Evolutionary conservation across 1,140 invertebrate species (phyloP).

Genomic region (Wasmannia auropunctata): DNA sequence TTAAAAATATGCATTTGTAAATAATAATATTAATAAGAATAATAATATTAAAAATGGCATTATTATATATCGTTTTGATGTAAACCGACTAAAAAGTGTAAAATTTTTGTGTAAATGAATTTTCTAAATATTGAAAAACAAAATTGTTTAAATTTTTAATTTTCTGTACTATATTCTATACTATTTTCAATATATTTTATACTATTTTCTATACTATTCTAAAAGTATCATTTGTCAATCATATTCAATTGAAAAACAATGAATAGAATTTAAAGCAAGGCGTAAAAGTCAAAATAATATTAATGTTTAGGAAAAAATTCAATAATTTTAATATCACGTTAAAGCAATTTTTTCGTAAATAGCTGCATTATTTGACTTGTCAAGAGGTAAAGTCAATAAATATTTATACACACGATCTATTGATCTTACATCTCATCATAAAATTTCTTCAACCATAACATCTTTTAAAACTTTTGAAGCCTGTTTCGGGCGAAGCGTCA

Average conservation of each 20-base stretch:
- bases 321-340: neutral
- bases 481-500: neutral
- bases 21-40: neutral
- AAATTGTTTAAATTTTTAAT: neutral
- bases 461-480: conserved; percentile 31
- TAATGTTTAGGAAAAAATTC: neutral
- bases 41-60: neutral
- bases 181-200: too few species aligned
- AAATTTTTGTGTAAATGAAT: neutral
- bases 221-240: neutral
- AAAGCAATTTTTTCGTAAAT: neutral
- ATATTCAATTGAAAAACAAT: neutral
- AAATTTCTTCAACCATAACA: neutral
- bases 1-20: neutral
- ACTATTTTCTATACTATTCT: too few species aligned
- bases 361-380: neutral
- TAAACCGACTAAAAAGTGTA: neutral
- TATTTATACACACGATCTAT: neutral
- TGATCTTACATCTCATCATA: neutral
- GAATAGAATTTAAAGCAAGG: too few species aligned
- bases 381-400: neutral
- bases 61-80: neutral
- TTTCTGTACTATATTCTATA: too few species aligned
- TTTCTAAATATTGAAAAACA: neutral
- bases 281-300: neutral